phyloP scores from a whole-genome alignment of 2,113 vertebrate species.

The Opisthocomus hoazin region DNA sequence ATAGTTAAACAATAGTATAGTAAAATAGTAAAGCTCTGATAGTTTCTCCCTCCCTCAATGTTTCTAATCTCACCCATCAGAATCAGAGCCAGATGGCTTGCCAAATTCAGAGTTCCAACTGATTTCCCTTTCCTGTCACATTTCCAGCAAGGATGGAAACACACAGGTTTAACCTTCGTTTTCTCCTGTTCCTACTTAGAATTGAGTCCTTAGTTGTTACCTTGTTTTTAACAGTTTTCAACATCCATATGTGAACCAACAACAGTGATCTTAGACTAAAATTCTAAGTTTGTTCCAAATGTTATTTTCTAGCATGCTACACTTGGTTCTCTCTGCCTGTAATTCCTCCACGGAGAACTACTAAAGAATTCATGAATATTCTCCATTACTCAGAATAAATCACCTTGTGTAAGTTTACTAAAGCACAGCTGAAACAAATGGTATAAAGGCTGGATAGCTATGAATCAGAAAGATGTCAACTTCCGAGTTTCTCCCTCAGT shows the following conservation, averaged over 20 bases:
- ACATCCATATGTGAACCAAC: neutral
- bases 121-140: neutral
- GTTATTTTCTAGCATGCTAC: neutral
- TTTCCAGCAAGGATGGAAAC: neutral
- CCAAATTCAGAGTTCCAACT: neutral
- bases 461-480: neutral
- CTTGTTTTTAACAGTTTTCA: neutral
- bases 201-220: neutral
- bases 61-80: neutral
- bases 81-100: neutral
- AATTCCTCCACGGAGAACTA: neutral
- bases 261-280: neutral
- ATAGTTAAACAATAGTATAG: neutral
- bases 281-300: neutral
- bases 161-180: neutral
- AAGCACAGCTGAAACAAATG: neutral
- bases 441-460: neutral
- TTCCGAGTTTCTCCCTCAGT: neutral
- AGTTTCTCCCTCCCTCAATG: neutral
- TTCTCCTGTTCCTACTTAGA: neutral
- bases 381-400: neutral
- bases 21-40: neutral
- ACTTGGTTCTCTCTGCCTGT: neutral
- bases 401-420: neutral
- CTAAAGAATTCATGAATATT: neutral